Percentiles rank a stretch among this genome's conserved stretches.
phyloP scores from a whole-genome alignment of 1,140 invertebrate genomes.

The Orchesella cincta region DNA sequence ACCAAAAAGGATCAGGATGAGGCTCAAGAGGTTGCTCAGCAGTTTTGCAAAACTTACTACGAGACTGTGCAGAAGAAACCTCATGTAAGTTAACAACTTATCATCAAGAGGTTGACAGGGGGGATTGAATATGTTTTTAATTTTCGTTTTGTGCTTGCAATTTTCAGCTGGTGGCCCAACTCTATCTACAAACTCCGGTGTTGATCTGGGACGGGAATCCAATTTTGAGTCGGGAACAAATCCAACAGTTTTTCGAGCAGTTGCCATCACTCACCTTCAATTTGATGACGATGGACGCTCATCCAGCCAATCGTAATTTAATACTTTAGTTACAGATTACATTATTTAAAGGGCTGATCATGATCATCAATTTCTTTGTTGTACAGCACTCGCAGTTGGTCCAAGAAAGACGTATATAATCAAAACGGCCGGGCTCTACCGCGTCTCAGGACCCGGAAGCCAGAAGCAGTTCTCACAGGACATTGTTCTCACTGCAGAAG shows the following conservation, averaged over 20 bases:
- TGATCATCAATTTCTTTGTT: background rate
- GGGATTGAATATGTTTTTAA: background rate
- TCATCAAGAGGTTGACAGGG: background rate
- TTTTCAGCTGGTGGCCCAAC: background rate
- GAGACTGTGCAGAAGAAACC: too few species aligned
- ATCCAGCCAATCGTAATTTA: background rate
- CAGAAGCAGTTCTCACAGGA: background rate
- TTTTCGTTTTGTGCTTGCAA: too few species aligned
- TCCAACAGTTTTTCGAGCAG: background rate
- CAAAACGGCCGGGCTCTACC: background rate
- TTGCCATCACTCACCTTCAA: background rate
- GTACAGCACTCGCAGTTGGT: background rate
- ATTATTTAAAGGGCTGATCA: background rate
- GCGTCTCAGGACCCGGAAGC: background rate
- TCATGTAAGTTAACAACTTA: too few species aligned
- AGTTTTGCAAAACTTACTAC: too few species aligned
- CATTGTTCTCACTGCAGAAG: background rate
- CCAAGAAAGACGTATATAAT: background rate
- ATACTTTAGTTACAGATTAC: background rate
- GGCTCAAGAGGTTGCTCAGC: too few species aligned
- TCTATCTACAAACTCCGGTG: background rate
- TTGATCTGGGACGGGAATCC: background rate
- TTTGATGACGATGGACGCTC: background rate
- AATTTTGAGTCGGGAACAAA: background rate
- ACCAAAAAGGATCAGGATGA: too few species aligned